Base-by-base conservation (phyloP, 2,113 vertebrate genomes). In the Lagopus leucura region DNA sequence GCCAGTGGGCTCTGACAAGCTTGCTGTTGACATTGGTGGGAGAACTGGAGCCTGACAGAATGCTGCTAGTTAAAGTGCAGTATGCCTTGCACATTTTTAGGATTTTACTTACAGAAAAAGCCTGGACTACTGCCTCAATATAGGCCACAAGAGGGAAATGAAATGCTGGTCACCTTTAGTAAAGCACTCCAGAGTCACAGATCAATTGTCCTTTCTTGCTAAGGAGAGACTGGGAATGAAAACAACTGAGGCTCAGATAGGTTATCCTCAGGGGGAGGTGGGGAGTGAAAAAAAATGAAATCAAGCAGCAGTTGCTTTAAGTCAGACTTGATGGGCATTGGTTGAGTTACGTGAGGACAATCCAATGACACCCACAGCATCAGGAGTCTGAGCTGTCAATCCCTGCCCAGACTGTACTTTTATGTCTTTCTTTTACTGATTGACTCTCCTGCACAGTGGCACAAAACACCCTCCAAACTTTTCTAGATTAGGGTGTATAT, bases 181-280 rank as follows among this genome's bases (percentile, higher is more conserved):
- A 81, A 86, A 93, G 65, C 25, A 21, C 43, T 93, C 19, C n/a
- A 82, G 72, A 92, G 63, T 85, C 65, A 63, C 47, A 57, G 67
- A 80, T 50, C 75, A 92, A 4, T 83, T 81, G 40, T 85, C 79
- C 65, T 91, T 86, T 61, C 72, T 93, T 78, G 32, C 30, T 94
- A 27, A 63, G 89, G 34, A 32, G 92, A 90, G 86, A 45, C 19
- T 64, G 84, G 36, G 32, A 60, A 22, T 48, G 57, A 83, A 75
- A 91, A 24, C 75, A 81, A 8, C 9, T 11, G 72, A 60, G 79
- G 36, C 64, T 94, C 4, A 55, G 47, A 77, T 15, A 83, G 67
- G 14, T 86, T 80, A 36, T 82, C 47, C 86, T 47, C 79, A 61
- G 40, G 48, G 43, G 4, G 86, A 77, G 58, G 42, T 20, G 16